Evolutionary conservation across 2,888 invertebrate genomes (phyloP).

Genomic region (Polia nebulosa): DNA sequence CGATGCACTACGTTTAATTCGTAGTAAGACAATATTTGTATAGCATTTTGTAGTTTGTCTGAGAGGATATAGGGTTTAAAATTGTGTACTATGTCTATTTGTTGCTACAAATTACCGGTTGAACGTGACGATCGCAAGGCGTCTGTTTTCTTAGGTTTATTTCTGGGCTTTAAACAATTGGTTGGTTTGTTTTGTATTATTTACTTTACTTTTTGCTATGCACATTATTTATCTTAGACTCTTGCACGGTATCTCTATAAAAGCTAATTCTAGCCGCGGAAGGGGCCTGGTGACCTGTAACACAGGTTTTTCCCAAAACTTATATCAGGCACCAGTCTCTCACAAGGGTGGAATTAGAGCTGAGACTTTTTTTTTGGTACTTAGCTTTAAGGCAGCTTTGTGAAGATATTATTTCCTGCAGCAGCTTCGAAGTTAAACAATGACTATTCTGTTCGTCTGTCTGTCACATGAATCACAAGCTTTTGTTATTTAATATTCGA

Average conservation of each 20-base stretch:
- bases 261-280: too few species aligned
- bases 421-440: background rate
- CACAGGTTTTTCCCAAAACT: too few species aligned
- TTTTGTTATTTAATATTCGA: slow-evolving; percentile 9
- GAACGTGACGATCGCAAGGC: slow-evolving; percentile 16
- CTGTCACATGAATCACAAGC: slow-evolving; percentile 19
- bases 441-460: too few species aligned
- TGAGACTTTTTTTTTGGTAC: too few species aligned
- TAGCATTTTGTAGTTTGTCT: background rate
- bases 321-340: too few species aligned
- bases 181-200: slow-evolving; percentile 17
- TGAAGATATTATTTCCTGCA: too few species aligned
- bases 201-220: too few species aligned
- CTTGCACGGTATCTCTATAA: too few species aligned
- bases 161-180: slow-evolving; percentile 36
- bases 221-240: too few species aligned
- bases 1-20: slow-evolving; percentile 7
- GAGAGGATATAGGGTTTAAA: background rate
- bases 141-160: slow-evolving; percentile 11
- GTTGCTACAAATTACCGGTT: slow-evolving; percentile 6
- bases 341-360: too few species aligned
- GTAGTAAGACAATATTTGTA: background rate
- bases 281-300: too few species aligned
- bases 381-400: too few species aligned
- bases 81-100: background rate